phyloP scores from a whole-genome alignment of 2,113 vertebrate species.

The western clawed frog (Xenopus tropicalis) region DNA sequence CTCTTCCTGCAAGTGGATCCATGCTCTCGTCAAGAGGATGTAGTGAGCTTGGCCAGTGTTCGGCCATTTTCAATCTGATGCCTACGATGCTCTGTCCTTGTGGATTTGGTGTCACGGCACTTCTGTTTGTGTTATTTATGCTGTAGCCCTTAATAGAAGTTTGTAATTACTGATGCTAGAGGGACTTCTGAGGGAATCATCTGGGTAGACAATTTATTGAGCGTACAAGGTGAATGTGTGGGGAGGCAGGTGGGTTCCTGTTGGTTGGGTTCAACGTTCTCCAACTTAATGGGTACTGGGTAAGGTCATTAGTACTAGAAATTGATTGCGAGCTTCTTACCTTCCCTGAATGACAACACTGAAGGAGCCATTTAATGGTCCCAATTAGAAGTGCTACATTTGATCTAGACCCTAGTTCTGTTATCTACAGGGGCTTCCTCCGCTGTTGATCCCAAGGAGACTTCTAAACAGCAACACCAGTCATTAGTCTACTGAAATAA shows the following conservation, averaged over 20 bases:
- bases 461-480: not conserved
- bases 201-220: constrained; percentile 9
- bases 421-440: not conserved
- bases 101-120: constrained; percentile 10
- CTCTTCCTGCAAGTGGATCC: not conserved
- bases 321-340: not conserved
- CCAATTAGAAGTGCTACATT: constrained; percentile 6
- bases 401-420: not conserved
- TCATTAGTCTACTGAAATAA: not conserved
- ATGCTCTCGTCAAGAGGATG: constrained; percentile 1
- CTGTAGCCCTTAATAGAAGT: constrained; percentile 34
- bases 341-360: not conserved
- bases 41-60: not conserved
- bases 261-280: not conserved
- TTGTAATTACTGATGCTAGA: constrained; percentile 13
- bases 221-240: not conserved
- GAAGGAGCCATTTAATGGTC: not conserved
- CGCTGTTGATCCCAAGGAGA: not conserved
- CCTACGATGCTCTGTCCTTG: not conserved
- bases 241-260: too few relatives aligned
- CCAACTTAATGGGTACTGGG: not conserved
- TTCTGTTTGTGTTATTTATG: constrained; percentile 17
- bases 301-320: not conserved
- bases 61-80: constrained; percentile 20
- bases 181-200: not conserved